phyloP scores from a whole-genome alignment of 2,113 vertebrate species.

The Anhinga rufa region DNA sequence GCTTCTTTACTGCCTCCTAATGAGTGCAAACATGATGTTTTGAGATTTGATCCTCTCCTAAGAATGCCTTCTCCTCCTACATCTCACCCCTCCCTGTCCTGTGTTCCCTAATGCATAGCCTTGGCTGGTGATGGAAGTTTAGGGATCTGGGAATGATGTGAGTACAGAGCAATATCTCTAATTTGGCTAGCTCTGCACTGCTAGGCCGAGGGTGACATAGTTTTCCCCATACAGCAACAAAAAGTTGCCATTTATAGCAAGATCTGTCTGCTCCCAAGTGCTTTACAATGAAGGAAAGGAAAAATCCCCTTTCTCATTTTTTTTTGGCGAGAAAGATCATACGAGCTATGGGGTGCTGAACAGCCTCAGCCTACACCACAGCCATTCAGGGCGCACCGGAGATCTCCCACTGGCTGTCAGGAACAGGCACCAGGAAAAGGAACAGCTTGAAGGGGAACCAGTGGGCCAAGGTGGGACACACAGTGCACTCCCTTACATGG shows the following conservation, averaged over 20 bases:
- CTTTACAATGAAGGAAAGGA: not conserved
- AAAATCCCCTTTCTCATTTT: not conserved
- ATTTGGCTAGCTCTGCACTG: not conserved
- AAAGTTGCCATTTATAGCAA: not conserved
- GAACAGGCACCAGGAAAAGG: not conserved
- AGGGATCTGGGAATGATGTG: not conserved
- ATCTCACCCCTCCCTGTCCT: not conserved
- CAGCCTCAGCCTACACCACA: not conserved
- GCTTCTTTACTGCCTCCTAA: constrained; percentile 33
- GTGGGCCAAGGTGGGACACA: not conserved
- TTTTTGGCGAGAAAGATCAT: not conserved
- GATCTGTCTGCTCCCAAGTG: not conserved
- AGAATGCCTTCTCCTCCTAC: not conserved
- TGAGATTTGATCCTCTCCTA: not conserved
- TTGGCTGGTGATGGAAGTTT: not conserved
- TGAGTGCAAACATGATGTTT: not conserved
- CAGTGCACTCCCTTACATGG: accelerated
- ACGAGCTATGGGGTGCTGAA: not conserved
- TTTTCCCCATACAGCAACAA: not conserved
- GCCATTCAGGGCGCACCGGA: not conserved
- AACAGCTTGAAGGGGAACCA: not conserved
- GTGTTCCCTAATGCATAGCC: not conserved
- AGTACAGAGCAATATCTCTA: not conserved
- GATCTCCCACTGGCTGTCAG: not conserved
- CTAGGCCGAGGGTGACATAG: not conserved